These are phyloP conservation scores for Lypha dubia DNA, from an alignment of 2,888 invertebrate species.

Conservation along the genomic window DNA sequence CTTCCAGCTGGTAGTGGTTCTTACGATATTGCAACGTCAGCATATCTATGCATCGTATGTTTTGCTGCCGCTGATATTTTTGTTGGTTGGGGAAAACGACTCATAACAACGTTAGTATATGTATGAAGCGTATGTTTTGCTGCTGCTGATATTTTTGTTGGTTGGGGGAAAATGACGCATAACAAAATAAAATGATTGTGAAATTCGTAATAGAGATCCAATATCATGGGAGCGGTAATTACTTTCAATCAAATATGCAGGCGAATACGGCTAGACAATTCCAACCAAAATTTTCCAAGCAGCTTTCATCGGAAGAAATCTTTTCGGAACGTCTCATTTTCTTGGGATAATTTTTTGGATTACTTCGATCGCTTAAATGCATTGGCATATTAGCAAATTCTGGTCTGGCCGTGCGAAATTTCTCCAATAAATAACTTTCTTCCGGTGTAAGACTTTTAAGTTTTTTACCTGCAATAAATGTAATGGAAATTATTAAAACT, in stretches of 20 bases:
- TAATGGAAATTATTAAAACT: not conserved
- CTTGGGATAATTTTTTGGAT: slow-evolving; percentile 83
- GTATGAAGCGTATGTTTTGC: too few species aligned
- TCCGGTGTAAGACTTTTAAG: slow-evolving; percentile 81
- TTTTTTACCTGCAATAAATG: slow-evolving; percentile 78
- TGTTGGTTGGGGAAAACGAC: too few species aligned
- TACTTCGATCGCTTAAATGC: slow-evolving; percentile 82
- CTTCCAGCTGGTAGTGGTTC: too few species aligned
- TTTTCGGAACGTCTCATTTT: slow-evolving; percentile 82
- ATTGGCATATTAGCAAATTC: slow-evolving; percentile 83
- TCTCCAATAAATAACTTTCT: slow-evolving; percentile 81
- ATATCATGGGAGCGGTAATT: slow-evolving; percentile 24
- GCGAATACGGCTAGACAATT: slow-evolving; percentile 83
- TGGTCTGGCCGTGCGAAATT: slow-evolving; percentile 81
- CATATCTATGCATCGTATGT: too few species aligned
- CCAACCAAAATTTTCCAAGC: slow-evolving; percentile 82
- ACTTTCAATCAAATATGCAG: slow-evolving; percentile 82
- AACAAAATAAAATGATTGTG: not conserved
- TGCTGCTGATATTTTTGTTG: too few species aligned
- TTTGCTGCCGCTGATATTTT: too few species aligned
- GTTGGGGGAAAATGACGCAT: too few species aligned
- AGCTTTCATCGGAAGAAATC: slow-evolving; percentile 79
- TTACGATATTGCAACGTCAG: too few species aligned
- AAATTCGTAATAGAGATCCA: slow-evolving; percentile 23
- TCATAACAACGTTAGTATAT: too few species aligned